phyloP scores from a whole-genome alignment of 2,888 invertebrate genomes.

The Caenorhabditis wallacei region DNA sequence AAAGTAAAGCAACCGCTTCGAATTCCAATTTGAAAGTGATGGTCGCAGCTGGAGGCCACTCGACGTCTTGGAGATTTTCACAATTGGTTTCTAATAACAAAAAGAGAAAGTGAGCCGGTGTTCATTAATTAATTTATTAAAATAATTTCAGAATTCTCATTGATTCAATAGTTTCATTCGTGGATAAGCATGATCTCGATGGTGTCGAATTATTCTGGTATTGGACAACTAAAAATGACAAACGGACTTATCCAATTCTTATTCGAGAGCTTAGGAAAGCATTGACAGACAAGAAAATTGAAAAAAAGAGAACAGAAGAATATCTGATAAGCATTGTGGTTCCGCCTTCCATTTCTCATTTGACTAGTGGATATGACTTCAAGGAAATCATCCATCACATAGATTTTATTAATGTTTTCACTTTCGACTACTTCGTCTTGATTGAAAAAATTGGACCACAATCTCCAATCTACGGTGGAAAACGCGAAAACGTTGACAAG shows the following conservation, averaged over 20 bases:
- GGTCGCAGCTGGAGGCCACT: constrained; percentile 13
- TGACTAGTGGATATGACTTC: neutral
- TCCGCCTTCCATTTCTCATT: neutral
- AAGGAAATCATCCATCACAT: neutral
- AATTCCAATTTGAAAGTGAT: constrained; percentile 12
- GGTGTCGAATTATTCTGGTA: constrained; percentile 2
- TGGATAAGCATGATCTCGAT: neutral
- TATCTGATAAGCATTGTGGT: constrained; percentile 16
- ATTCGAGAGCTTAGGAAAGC: neutral
- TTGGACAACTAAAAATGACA: neutral
- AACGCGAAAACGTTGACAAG: constrained; percentile 7
- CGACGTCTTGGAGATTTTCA: neutral
- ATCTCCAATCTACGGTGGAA: constrained; percentile 64
- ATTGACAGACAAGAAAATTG: constrained; percentile 16
- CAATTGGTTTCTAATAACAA: neutral
- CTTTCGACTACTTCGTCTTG: constrained; percentile 74
- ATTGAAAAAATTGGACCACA: constrained; percentile 62
- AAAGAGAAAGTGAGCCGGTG: constrained; percentile 9
- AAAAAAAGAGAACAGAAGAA: constrained; percentile 7
- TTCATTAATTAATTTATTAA: neutral
- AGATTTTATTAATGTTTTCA: constrained; percentile 54
- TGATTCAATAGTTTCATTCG: neutral
- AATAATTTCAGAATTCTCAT: constrained; percentile 7
- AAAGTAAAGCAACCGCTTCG: neutral
- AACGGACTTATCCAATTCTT: neutral